phyloP scores from a whole-genome alignment of 2,888 invertebrate genomes.

The Miltochrista miniata region DNA sequence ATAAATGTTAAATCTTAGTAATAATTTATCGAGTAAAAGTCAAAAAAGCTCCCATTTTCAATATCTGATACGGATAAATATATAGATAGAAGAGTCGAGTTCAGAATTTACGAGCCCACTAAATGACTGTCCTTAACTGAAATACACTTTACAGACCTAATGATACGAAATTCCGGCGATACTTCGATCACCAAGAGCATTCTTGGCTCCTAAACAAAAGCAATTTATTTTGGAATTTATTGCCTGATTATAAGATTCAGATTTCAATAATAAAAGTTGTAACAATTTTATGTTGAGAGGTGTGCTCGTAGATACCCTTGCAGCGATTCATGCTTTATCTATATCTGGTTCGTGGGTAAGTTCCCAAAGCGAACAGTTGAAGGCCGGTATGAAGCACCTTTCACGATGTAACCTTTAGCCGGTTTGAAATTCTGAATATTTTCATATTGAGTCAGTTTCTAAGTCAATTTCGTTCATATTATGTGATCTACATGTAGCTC shows the following conservation, averaged over 20 bases:
- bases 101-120: conserved; percentile 26
- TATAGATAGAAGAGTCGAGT: no score
- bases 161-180: conserved; percentile 29
- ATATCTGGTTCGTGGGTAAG: conserved; percentile 45
- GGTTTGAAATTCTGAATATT: conserved; percentile 30
- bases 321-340: conserved; percentile 60
- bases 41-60: background rate
- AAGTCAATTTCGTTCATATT: background rate
- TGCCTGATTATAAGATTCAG: background rate
- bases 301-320: conserved; percentile 29
- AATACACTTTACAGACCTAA: conserved; percentile 41
- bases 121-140: conserved; percentile 30
- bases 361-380: conserved; percentile 37
- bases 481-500: background rate
- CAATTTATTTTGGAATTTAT: conserved; percentile 8
- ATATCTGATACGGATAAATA: conserved; percentile 13
- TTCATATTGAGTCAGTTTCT: background rate
- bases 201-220: conserved; percentile 1
- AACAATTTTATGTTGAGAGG: no score
- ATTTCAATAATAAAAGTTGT: background rate
- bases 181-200: conserved; percentile 21
- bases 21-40: no score
- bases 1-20: no score
- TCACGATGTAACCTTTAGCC: conserved; percentile 40
- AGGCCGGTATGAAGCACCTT: conserved; percentile 49